phyloP scores from a whole-genome alignment of 2,797 vertebrate species.

The Cyprinella venusta region DNA sequence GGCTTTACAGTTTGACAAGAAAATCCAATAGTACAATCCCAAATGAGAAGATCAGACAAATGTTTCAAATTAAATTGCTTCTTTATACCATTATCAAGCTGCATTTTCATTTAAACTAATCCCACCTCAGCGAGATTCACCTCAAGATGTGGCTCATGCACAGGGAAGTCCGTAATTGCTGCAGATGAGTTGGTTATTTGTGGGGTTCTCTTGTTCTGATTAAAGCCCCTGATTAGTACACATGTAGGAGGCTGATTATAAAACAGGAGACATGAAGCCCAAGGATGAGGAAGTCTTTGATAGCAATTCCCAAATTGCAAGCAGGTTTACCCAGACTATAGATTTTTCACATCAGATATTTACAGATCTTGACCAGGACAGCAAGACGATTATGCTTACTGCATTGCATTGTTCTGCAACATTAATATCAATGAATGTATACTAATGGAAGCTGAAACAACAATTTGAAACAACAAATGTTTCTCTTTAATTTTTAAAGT shows the following conservation, averaged over 20 bases:
- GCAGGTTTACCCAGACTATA: slow-evolving; percentile 30
- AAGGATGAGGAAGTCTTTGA: slow-evolving; percentile 42
- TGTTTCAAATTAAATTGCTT: slow-evolving; percentile 23
- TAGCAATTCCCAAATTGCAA: slow-evolving; percentile 43
- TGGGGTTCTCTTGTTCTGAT: slow-evolving; percentile 67
- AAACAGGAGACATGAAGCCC: slow-evolving; percentile 60
- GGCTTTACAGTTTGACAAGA: background rate
- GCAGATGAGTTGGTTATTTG: slow-evolving; percentile 67
- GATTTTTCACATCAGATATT: slow-evolving; percentile 5
- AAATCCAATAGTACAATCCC: background rate
- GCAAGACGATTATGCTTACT: background rate
- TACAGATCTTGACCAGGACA: slow-evolving; percentile 6
- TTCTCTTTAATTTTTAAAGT: background rate
- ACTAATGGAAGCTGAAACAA: background rate
- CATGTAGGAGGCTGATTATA: slow-evolving; percentile 69
- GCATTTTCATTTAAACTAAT: slow-evolving; percentile 37
- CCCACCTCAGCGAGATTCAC: slow-evolving; percentile 8
- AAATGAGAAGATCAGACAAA: slow-evolving; percentile 21
- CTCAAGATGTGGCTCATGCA: slow-evolving; percentile 48
- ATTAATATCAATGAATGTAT: background rate
- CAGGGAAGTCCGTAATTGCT: slow-evolving; percentile 60
- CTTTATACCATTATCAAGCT: slow-evolving; percentile 23
- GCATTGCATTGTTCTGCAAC: background rate
- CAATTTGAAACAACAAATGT: background rate
- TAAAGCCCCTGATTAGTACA: slow-evolving; percentile 73